Percentiles rank a stretch among this genome's conserved stretches.
Conservation (phyloP, 2,113 vertebrate species). For the Paedocypris sp. region DNA sequence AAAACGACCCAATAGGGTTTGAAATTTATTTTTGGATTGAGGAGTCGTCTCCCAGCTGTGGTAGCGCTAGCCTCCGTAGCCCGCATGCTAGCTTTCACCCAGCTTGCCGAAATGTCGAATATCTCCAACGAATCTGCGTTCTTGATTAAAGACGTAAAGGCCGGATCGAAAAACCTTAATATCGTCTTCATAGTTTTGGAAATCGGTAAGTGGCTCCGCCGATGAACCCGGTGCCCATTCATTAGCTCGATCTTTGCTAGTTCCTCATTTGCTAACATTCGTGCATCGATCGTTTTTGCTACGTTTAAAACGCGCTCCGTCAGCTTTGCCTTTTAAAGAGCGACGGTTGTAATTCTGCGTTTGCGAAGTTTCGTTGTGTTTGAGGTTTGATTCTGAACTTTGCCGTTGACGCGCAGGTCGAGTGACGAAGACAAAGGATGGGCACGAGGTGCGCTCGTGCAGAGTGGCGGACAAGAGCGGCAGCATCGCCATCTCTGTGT, state of each 20-base stretch:
- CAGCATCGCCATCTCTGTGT: slow-evolving; percentile 96
- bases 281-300: not conserved
- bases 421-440: slow-evolving; percentile 97
- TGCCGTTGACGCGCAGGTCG: slow-evolving; percentile 62
- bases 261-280: not conserved
- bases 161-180: slow-evolving; percentile 94
- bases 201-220: slow-evolving; percentile 81
- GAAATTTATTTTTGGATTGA: slow-evolving; percentile 2
- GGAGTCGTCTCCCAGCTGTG: not conserved
- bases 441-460: slow-evolving; percentile 92
- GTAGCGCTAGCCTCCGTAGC: slow-evolving; percentile 17
- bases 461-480: slow-evolving; percentile 96
- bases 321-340: not conserved
- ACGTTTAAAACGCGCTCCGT: not conserved
- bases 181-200: slow-evolving; percentile 99
- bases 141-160: slow-evolving; percentile 93
- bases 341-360: not conserved
- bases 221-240: not conserved
- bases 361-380: not conserved
- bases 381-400: not conserved
- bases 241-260: slow-evolving; percentile 11
- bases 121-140: slow-evolving; percentile 67
- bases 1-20: not conserved
- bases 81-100: not conserved
- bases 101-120: slow-evolving; percentile 55